Base-by-base conservation (phyloP, 2,888 invertebrate species). In the Hydroisotoma schaefferi region DNA sequence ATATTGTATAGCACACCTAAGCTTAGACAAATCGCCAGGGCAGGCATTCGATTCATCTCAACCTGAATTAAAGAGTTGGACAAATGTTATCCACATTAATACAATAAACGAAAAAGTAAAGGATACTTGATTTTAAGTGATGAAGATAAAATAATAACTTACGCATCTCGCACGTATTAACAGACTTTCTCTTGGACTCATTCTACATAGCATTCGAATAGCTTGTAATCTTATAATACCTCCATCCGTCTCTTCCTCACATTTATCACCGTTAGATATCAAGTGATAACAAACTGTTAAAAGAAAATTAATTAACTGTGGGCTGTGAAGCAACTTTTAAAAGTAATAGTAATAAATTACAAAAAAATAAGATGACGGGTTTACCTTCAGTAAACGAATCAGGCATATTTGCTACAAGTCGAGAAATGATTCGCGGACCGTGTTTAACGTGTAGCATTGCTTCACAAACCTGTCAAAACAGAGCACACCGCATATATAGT, bases 381-480 rank as follows among this genome's bases (percentile, higher is more conserved):
- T 60, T 75, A 88, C 88, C 88, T 83, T 95, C 94, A 74, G 86
- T 84, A 76, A 94, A 90, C 72, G 87, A 87, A 75, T 95, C 94
- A 1, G 95, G 94, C 80, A 90, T 90, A 76, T 97, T 97, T 0
- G 94, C 93, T 1, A 95, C 89, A 67, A 95, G 82, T 79, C 94
- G 87, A 73, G 92, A 92, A 73, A 95, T 87, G 61, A 97, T 87
- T 69, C 86, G 84, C 12, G 91, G 85, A 0, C 95, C 95, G 78
- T 92, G 90, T 73, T 90, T 89, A 0, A 95, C 88, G 78, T 91
- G 88, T 1, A 97, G 80, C 22, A 97, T 78, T 0, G 91, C 90
- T 79, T 97, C 95, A 5, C 88, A 84, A 10, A 81, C 76, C 57
- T 67, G n/a, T 68, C 63, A n/a, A 61, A 61, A n/a, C n/a, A n/a